A percentile compares a stretch with the other conserved stretches of the same genome.
Evolutionary conservation across 2,888 invertebrate genomes (phyloP).

Genomic region (Ophion slaviceki): DNA sequence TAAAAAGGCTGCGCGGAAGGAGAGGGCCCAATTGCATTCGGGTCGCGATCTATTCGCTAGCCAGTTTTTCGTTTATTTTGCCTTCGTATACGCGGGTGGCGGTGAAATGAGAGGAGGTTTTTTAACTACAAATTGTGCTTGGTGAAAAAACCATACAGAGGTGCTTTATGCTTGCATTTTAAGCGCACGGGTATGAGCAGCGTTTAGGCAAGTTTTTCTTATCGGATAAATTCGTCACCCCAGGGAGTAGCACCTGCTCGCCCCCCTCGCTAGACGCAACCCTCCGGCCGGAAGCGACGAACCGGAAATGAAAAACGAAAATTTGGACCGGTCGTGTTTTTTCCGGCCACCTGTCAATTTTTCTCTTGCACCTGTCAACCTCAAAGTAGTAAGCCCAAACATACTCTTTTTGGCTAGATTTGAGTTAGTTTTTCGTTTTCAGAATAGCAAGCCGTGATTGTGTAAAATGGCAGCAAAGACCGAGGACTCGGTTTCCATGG

Average conservation of each 20-base stretch:
- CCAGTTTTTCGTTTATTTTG: constrained; percentile 19
- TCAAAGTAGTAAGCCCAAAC: neutral
- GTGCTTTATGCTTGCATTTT: neutral
- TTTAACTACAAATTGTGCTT: neutral
- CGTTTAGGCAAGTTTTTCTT: constrained; percentile 14
- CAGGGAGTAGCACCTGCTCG: constrained; percentile 26
- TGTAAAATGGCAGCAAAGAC: constrained; percentile 80
- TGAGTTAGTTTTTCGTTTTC: constrained; percentile 8
- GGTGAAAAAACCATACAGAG: neutral
- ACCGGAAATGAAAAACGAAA: constrained; percentile 35
- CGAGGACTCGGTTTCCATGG: constrained; percentile 79
- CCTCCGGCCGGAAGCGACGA: neutral
- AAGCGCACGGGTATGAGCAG: neutral
- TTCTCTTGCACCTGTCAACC: constrained; percentile 21
- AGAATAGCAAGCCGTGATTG: constrained; percentile 49
- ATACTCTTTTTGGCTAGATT: neutral
- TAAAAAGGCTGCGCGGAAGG: constrained; percentile 59
- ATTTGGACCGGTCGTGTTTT: constrained; percentile 34
- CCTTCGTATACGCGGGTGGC: neutral
- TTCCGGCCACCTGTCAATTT: constrained; percentile 8
- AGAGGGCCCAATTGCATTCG: neutral
- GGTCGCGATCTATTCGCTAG: constrained; percentile 28
- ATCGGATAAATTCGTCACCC: constrained; percentile 35
- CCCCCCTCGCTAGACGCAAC: neutral
- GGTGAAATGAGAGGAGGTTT: neutral